Percentiles rank a stretch among this genome's conserved stretches.
These are phyloP conservation scores for Philotrypesis tridentata DNA, from an alignment of 1,140 invertebrate genomes.

Conservation along the genomic window DNA sequence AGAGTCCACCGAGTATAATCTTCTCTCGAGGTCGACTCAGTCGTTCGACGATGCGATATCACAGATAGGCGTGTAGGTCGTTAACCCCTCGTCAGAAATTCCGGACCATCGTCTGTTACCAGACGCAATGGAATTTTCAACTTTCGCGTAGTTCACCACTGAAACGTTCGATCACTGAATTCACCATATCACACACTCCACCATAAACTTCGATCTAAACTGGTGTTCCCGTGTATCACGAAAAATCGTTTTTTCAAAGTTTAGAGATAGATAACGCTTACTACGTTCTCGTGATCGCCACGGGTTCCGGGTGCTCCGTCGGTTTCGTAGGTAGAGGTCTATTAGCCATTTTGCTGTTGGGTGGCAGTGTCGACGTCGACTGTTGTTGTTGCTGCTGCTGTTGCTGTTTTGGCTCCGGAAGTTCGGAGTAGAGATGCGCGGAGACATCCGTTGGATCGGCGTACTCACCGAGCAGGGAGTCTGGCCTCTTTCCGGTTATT, in stretches of 20 bases:
- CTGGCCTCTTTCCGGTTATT: constrained; percentile 69
- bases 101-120: background rate
- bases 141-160: background rate
- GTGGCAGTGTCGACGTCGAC: constrained; percentile 60
- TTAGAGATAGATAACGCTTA: background rate
- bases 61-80: constrained; percentile 41
- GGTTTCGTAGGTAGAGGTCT: constrained; percentile 82
- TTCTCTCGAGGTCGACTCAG: constrained; percentile 33
- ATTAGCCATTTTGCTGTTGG: constrained; percentile 77
- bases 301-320: constrained; percentile 54
- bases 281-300: constrained; percentile 22
- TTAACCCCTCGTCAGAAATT: constrained; percentile 33
- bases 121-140: background rate
- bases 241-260: background rate
- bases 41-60: constrained; percentile 46
- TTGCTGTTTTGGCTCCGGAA: constrained; percentile 73
- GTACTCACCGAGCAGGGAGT: constrained; percentile 80
- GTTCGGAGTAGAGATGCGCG: constrained; percentile 83
- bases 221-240: background rate
- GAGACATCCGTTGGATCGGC: constrained; percentile 81
- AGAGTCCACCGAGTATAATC: constrained; percentile 21
- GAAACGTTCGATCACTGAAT: background rate
- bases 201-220: background rate
- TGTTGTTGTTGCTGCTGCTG: constrained; percentile 71
- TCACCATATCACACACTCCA: background rate